Base-by-base conservation (phyloP, 2,888 invertebrate species). In the Drosophila kambysellisi region DNA sequence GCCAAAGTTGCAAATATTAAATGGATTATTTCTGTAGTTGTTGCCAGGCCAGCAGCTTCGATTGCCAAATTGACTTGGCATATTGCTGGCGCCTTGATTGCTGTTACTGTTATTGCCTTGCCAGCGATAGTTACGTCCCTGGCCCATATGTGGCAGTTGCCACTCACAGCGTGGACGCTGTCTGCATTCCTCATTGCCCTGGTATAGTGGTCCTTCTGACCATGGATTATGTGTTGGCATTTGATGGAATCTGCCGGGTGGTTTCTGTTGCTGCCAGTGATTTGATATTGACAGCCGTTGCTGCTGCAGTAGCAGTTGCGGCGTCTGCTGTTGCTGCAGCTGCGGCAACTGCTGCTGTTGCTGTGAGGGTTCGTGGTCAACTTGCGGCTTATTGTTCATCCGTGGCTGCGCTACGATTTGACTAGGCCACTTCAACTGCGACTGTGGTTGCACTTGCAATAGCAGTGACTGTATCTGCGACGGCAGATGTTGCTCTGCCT, bases 381-480 rank as follows among this genome's bases (percentile, higher is more conserved):
- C 25, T 46, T 4, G 91, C 4, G 91, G 91, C 46, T 92, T 91
- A n/a, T 76, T 79, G 46, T 92, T 92, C 61, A 92, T 79, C 68
- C 92, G 92, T 32, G 91, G 89, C 59, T 89, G 85, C 25, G 91
- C 91, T 50, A 85, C 87, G 32, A 92, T 87, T 70, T 91, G 91
- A 30, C 79, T 69, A 8, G 66, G n/a, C 35, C 58, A 8, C 35
- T 53, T 57, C 29, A 46, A 59, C n/a, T 51, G 53, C n/a, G 53
- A 8, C 43, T 59, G 56, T 20, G 63, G 59, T 15, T 52, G 79
- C 7, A 56, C 15, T 15, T 56, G 74, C 9, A 65, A 76, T 20
- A 81, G 73, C 25, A 35, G 35, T 12, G 9, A 8, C 25, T 29
- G 48, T 17, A 29, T 29, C 29, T 43, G 11, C 12, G 46, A 25